Conservation (phyloP, 1,140 invertebrate genomes). For the Reticulitermes speratus region DNA sequence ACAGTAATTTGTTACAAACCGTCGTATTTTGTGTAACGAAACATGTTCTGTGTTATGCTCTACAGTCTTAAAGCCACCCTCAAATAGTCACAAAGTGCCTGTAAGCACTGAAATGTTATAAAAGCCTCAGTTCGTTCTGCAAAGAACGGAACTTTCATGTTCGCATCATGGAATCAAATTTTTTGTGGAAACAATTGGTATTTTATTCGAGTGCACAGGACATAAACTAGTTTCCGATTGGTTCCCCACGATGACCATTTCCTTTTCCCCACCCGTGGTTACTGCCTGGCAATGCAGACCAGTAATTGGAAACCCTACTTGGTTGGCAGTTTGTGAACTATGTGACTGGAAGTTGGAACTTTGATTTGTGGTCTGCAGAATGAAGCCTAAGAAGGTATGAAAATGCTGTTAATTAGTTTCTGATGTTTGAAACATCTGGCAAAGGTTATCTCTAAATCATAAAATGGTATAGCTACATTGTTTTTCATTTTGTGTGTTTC, state of each 20-base stretch:
- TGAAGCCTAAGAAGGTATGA: background rate
- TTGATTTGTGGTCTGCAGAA: background rate
- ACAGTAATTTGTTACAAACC: no score
- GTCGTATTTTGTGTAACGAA: no score
- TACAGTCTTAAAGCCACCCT: no score
- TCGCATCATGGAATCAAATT: background rate
- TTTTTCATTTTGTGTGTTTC: no score
- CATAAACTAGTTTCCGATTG: background rate
- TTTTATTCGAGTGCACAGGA: background rate
- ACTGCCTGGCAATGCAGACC: background rate
- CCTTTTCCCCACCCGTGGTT: background rate
- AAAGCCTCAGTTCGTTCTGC: background rate
- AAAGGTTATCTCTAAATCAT: no score
- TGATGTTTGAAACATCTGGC: background rate
- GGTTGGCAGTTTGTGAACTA: background rate
- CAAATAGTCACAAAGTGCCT: no score
- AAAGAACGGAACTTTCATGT: background rate
- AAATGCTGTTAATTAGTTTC: no score
- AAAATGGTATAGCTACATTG: no score
- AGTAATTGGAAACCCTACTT: background rate
- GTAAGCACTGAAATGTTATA: no score
- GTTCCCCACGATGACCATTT: conserved; percentile 3
- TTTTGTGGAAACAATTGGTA: background rate
- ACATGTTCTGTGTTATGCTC: no score
- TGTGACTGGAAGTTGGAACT: background rate